Conservation (phyloP, 92 coral and sea anemone species). For the Bergia sp. region DNA sequence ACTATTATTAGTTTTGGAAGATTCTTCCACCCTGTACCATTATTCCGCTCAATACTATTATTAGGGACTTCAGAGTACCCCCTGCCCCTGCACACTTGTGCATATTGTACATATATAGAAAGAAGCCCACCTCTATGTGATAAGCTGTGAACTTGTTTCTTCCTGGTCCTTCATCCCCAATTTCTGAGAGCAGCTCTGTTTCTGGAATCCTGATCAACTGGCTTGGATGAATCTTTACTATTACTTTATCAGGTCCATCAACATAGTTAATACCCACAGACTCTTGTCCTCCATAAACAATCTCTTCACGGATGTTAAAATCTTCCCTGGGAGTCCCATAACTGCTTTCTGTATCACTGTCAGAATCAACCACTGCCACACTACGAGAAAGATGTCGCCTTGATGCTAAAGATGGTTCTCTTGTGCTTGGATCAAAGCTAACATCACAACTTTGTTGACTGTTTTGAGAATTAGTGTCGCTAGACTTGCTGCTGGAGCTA, state of each 20-base stretch:
- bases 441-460: conserved; percentile 27
- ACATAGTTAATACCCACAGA: not conserved
- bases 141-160: conserved; percentile 88
- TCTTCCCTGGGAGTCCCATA: conserved; percentile 61
- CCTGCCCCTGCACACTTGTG: no score
- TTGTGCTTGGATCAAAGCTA: conserved; percentile 34
- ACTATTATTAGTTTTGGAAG: no score
- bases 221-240: conserved; percentile 80
- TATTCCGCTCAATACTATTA: no score
- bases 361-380: conserved; percentile 69
- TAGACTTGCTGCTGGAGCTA: conserved; percentile 68
- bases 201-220: conserved; percentile 78
- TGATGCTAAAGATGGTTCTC: conserved; percentile 16
- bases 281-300: conserved; percentile 50
- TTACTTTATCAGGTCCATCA: conserved; percentile 9
- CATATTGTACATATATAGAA: not conserved
- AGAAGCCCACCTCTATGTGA: conserved; percentile 76
- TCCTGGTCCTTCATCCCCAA: conserved; percentile 82
- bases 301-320: conserved; percentile 33
- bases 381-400: conserved; percentile 71
- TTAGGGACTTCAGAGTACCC: no score
- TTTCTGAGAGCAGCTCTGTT: conserved; percentile 78
- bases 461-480: not conserved
- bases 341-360: conserved; percentile 74
- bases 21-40: no score